Conservation (phyloP, 2,888 invertebrate genomes). For the Terebella lapidaria region DNA sequence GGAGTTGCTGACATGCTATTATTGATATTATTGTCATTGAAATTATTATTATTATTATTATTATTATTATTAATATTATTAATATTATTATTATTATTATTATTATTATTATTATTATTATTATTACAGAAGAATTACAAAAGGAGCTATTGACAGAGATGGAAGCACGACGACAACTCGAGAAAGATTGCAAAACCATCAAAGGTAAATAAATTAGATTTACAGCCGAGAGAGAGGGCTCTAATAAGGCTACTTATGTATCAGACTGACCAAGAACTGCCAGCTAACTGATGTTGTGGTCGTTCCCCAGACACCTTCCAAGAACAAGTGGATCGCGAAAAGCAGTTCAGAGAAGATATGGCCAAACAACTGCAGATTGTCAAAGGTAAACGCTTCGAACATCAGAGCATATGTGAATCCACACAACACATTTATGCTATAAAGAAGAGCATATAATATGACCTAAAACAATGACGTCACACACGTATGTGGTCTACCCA, state of each 20-base stretch:
- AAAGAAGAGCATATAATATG: too few relatives aligned
- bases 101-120: not conserved
- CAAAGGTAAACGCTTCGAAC: too few relatives aligned
- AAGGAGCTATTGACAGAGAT: constrained; percentile 40
- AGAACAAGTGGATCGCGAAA: constrained; percentile 43
- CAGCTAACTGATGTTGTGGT: not conserved
- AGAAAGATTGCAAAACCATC: constrained; percentile 41
- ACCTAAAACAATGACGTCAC: too few relatives aligned
- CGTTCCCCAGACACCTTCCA: constrained; percentile 36
- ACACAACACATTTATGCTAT: too few relatives aligned
- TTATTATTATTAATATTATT: not conserved
- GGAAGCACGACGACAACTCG: constrained; percentile 37
- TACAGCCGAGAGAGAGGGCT: not conserved
- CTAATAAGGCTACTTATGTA: not conserved
- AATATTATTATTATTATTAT: not conserved
- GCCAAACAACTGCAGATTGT: constrained; percentile 45
- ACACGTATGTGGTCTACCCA: too few relatives aligned
- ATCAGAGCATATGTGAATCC: too few relatives aligned
- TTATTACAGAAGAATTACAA: constrained; percentile 42
- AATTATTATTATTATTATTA: not conserved
- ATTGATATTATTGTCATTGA: not conserved
- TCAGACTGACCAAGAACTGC: too few relatives aligned
- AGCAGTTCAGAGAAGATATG: constrained; percentile 44
- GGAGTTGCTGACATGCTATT: not conserved
- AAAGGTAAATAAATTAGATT: constrained; percentile 32